These are phyloP conservation scores for Phalera bucephala DNA, from an alignment of 2,888 invertebrate species.

Conservation along the genomic window DNA sequence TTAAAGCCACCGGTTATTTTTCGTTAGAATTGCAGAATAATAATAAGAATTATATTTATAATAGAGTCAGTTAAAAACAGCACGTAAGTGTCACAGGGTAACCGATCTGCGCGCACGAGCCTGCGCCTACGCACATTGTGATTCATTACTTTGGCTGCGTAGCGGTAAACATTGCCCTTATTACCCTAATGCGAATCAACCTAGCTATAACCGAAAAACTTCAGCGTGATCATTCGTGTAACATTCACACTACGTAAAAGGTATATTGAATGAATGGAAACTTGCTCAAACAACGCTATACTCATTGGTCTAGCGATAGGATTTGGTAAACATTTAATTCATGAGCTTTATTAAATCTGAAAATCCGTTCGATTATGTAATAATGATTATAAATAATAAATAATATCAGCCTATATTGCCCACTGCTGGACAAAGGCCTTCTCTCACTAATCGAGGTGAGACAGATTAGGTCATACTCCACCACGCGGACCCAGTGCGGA, in stretches of 20 bases:
- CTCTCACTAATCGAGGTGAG: too few relatives aligned
- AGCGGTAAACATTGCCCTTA: conserved; percentile 75
- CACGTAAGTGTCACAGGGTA: conserved; percentile 53
- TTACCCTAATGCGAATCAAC: conserved; percentile 54
- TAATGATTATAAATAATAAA: too few relatives aligned
- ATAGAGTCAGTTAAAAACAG: conserved; percentile 57
- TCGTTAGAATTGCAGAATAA: conserved; percentile 34
- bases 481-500: too few relatives aligned
- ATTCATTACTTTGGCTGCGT: conserved; percentile 71
- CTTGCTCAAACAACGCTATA: too few relatives aligned
- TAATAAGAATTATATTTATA: conserved; percentile 39
- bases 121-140: conserved; percentile 68
- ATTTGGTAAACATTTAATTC: too few relatives aligned
- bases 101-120: conserved; percentile 54
- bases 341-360: too few relatives aligned
- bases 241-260: conserved; percentile 6
- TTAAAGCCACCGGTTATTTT: conserved; percentile 33
- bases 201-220: conserved; percentile 24
- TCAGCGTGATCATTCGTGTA: conserved; percentile 16
- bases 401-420: too few relatives aligned
- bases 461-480: too few relatives aligned
- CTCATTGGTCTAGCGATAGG: too few relatives aligned
- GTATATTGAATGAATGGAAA: too few relatives aligned
- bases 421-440: too few relatives aligned
- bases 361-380: too few relatives aligned